phyloP scores from a whole-genome alignment of 92 coral and sea anemone species.

The Parazoanthus swiftii region DNA sequence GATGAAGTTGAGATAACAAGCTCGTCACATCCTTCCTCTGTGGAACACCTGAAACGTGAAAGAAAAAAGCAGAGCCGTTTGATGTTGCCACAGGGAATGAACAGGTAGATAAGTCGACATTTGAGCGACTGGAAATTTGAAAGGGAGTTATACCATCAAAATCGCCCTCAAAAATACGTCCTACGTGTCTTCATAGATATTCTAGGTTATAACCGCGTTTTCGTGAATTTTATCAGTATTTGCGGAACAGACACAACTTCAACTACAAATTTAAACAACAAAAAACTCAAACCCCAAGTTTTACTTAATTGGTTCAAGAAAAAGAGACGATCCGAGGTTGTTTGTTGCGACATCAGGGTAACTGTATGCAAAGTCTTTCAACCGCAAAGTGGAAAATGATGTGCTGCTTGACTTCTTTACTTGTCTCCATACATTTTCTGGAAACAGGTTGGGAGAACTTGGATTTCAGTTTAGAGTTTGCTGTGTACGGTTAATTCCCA shows the following conservation, averaged over 20 bases:
- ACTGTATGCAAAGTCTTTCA: background rate
- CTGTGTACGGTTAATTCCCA: background rate
- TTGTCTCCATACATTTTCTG: background rate
- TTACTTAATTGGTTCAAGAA: background rate
- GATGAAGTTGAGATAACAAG: conserved; percentile 82
- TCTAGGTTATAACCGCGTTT: too few species aligned
- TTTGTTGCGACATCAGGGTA: background rate
- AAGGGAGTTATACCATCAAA: too few species aligned
- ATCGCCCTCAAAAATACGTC: too few species aligned
- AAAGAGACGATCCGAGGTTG: background rate
- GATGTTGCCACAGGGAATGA: background rate
- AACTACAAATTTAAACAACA: background rate
- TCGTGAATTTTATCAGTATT: too few species aligned
- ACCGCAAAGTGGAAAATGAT: background rate
- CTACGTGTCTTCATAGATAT: too few species aligned
- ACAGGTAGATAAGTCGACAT: too few species aligned
- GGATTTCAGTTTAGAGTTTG: background rate
- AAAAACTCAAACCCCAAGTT: background rate
- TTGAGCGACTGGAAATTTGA: too few species aligned
- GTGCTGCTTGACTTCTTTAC: background rate
- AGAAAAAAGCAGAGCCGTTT: background rate
- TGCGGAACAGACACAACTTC: too few species aligned
- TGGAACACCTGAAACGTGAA: conserved; percentile 70
- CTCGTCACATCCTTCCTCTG: conserved; percentile 96
- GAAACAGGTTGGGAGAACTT: background rate